phyloP scores from a whole-genome alignment of 2,113 vertebrate species.

The Melanerpes formicivorus region DNA sequence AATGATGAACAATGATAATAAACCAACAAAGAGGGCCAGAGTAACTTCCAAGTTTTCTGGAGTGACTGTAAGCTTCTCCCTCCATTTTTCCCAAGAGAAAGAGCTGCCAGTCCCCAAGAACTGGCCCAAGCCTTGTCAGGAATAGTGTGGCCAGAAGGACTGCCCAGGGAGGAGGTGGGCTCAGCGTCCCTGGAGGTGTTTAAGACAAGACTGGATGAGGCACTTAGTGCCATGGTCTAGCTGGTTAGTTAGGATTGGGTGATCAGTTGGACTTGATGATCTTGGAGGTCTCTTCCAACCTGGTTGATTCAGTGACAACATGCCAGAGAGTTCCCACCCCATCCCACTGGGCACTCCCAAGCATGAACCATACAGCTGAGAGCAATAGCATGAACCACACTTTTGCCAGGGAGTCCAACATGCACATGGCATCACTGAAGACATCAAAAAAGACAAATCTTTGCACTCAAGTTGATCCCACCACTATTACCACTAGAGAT shows the following conservation, averaged over 20 bases:
- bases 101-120: not conserved
- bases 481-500: not conserved
- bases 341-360: accelerated
- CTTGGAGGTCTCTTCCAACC: too few relatives aligned
- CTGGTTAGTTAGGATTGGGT: too few relatives aligned
- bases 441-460: not conserved
- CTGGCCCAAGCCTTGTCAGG: not conserved
- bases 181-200: too few relatives aligned
- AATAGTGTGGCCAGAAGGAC: too few relatives aligned
- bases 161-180: too few relatives aligned
- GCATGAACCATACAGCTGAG: not conserved
- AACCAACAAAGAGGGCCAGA: not conserved
- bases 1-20: not conserved
- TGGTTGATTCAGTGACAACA: not conserved
- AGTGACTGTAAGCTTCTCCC: not conserved
- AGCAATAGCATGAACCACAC: accelerated
- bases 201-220: too few relatives aligned
- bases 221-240: too few relatives aligned
- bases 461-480: not conserved
- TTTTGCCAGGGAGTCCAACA: not conserved
- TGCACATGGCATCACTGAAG: not conserved
- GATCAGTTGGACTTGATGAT: too few relatives aligned
- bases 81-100: not conserved
- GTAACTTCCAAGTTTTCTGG: not conserved
- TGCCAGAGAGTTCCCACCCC: not conserved